Evolutionary conservation across 2,113 vertebrate genomes (phyloP).

Genomic region (Ictidomys tridecemlineatus): DNA sequence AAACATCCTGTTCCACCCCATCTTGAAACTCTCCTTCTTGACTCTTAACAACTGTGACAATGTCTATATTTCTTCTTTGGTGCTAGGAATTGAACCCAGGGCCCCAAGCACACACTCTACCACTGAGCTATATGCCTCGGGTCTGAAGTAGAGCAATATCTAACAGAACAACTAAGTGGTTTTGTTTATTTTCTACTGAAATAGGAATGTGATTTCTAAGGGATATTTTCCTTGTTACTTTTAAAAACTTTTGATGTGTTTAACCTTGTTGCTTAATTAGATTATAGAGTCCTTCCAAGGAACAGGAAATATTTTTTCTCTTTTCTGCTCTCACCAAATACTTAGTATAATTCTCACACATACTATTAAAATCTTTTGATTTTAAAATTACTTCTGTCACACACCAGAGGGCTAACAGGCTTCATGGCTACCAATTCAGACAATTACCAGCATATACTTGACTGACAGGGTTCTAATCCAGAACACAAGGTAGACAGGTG

Average conservation of each 20-base stretch:
- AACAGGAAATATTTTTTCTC: conserved; percentile 14
- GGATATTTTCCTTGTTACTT: neutral
- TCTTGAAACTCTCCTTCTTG: conserved; percentile 24
- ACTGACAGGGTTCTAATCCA: neutral
- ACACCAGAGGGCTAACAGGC: neutral
- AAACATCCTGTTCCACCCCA: neutral
- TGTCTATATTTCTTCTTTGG: neutral
- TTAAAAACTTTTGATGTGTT: neutral
- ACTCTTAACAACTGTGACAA: neutral
- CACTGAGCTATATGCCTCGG: neutral
- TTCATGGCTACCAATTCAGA: neutral
- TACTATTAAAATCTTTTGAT: conserved; percentile 16
- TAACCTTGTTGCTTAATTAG: conserved; percentile 15
- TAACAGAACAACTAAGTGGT: neutral
- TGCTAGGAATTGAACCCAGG: neutral
- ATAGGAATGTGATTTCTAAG: neutral
- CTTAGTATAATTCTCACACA: conserved; percentile 8
- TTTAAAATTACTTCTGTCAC: conserved; percentile 33
- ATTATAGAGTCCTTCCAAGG: neutral
- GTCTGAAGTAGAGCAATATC: neutral
- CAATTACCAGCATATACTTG: neutral
- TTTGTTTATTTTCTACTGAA: conserved; percentile 11
- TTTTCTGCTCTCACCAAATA: neutral
- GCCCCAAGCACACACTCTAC: neutral
- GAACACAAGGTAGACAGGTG: neutral